Base-by-base conservation (phyloP, 2,888 invertebrate genomes). In the Lypha dubia region DNA sequence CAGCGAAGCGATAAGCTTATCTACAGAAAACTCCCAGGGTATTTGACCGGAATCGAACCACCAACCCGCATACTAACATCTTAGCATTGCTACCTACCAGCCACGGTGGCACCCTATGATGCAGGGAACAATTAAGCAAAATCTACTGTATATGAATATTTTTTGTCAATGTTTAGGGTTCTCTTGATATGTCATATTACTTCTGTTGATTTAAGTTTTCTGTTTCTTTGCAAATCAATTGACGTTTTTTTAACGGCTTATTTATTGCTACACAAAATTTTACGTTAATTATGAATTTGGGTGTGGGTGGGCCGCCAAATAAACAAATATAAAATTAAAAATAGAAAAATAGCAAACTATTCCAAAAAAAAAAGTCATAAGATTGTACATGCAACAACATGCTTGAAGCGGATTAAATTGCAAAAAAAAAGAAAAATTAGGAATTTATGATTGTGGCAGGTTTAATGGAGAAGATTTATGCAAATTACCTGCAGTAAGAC, bases 301-400 rank as follows among this genome's bases (percentile, higher is more conserved):
- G 68, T 77, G 84, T 84, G 84, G 84, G 84, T 84, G 84, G 84
- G 73, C 80, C 70, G 73, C 80, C 75, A 67, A 51, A 51, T 38
- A 74, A 17, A 38, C n/a, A 49, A 13, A 46, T 35, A 8, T 3
- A 62, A 67, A 67, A 51, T n/a, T n/a, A n/a, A n/a, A n/a, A n/a
- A n/a, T n/a, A n/a, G 38, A 67, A 44, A 24, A 58, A 60, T 38
- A n/a, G n/a, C n/a, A n/a, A n/a, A n/a, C 38, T 49, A n/a, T 1
- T 49, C n/a, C n/a, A n/a, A n/a, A 62, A 62, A 24, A 79, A 35
- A 35, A 38, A 62, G 44, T 68, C 60, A 67, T 51, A 15, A 32
- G 51, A 60, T 53, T 22, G 35, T 62, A n/a, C 24, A 56, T 13
- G 13, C 24, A 11, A 38, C 51, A 15, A 51, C 49, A 62, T 22